Base-by-base conservation (phyloP, 2,797 vertebrate species). In the Sebastolobus alascanus region DNA sequence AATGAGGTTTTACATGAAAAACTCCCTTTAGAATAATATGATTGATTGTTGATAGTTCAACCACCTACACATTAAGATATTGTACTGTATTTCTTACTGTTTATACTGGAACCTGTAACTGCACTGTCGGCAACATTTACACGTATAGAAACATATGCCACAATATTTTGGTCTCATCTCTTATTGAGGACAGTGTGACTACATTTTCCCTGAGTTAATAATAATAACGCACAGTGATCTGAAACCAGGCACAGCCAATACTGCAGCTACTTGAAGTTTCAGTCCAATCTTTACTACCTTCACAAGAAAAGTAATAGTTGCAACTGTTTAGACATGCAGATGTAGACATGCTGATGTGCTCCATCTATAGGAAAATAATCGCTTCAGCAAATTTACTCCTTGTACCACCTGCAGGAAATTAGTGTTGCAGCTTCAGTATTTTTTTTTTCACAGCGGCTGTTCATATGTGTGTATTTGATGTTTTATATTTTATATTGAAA, bases 401-500 rank as follows among this genome's bases (percentile, higher is more conserved):
- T 37, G 6, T 27, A 25, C 37, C 14, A 60, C 22, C 18, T 37
- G n/a, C 9, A 60, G n/a, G 18, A 40, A 63, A 35, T 8, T 5
- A n/a, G 3, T 31, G 8, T 38, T 20, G 37, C 1, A 52, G 8
- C 40, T 54, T 18, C 14, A 54, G 22, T 20, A 20, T 12, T 61
- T 40, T 38, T 1, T 8, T 25, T 18, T 11, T 8, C 16, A 13
- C 18, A 58, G 22, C 7, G 1, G 12, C 38, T 68, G 31, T 27
- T 54, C 64, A 8, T 59, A 40, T 29, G 10, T 33, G 13, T 37
- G 18, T 13, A 14, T 43, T 37, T 20, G 8, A 54, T 74, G 22
- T 59, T 72, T 67, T 8, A 38, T 25, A 75, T 71, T 76, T 65
- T 25, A 31, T 25, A 60, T 50, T 61, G 35, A 52, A 63, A 61